Conservation (phyloP, 1,140 invertebrate genomes). For the Linepithema humile region DNA sequence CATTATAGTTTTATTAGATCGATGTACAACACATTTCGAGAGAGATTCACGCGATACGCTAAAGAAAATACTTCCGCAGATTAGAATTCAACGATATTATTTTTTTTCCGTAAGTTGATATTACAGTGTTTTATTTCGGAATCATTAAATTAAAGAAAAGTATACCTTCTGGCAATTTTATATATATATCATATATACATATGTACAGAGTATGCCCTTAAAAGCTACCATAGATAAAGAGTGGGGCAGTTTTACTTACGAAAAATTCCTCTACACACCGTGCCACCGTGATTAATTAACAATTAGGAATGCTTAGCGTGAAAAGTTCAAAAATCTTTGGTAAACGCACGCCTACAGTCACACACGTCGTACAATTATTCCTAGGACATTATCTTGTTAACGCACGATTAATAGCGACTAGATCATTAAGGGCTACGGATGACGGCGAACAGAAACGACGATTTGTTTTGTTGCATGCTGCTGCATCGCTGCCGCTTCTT, state of each 20-base stretch:
- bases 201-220: constrained; percentile 73
- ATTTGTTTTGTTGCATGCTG: constrained; percentile 49
- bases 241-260: constrained; percentile 11
- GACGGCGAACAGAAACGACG: constrained; percentile 52
- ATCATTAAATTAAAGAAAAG: constrained; percentile 66
- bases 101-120: constrained; percentile 6
- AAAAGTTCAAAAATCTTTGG: constrained; percentile 67
- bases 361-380: constrained; percentile 63
- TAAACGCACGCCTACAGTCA: constrained; percentile 66
- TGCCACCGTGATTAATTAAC: constrained; percentile 66
- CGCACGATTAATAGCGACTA: constrained; percentile 74
- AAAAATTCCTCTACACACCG: constrained; percentile 23
- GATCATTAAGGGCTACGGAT: constrained; percentile 72
- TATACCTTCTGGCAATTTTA: constrained; percentile 11
- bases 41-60: constrained; percentile 40
- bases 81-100: constrained; percentile 18
- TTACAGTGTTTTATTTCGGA: constrained; percentile 27
- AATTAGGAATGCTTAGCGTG: constrained; percentile 75
- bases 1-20: constrained; percentile 48
- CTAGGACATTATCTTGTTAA: constrained; percentile 67
- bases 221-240: constrained; percentile 56
- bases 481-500: neutral
- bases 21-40: constrained; percentile 53
- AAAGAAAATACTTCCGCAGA: constrained; percentile 23
- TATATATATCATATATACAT: constrained; percentile 71